A percentile compares a stretch with the other conserved stretches of the same genome.
phyloP scores from a whole-genome alignment of 2,888 invertebrate species.

The Himalopsyche kuldschensis region DNA sequence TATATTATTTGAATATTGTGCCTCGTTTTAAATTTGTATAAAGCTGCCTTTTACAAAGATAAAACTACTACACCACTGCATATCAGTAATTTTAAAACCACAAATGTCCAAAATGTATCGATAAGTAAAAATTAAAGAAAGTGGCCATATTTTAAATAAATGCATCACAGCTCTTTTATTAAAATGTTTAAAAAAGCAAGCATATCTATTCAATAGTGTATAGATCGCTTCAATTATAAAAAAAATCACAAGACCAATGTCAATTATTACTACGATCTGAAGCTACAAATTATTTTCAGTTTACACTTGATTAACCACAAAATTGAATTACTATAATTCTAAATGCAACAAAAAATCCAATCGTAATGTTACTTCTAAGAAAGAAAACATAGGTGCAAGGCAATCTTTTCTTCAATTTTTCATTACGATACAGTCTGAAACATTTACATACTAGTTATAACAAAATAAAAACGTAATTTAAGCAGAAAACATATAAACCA shows the following conservation, averaged over 20 bases:
- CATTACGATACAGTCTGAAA: background rate
- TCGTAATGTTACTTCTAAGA: background rate
- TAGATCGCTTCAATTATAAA: too few relatives aligned
- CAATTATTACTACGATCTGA: too few relatives aligned
- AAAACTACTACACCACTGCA: too few relatives aligned
- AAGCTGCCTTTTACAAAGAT: too few relatives aligned
- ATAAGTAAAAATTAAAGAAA: background rate
- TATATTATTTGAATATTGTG: too few relatives aligned
- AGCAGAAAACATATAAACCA: constrained; percentile 5
- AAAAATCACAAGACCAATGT: too few relatives aligned
- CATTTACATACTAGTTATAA: background rate
- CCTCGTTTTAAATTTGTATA: too few relatives aligned
- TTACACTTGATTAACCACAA: too few relatives aligned
- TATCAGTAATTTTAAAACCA: background rate
- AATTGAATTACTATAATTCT: background rate
- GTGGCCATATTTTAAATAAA: background rate
- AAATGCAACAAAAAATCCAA: background rate
- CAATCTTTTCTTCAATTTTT: background rate
- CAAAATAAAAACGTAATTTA: too few relatives aligned
- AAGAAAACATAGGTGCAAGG: background rate
- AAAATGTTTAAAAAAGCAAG: too few relatives aligned
- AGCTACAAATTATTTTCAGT: background rate
- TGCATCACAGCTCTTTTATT: too few relatives aligned
- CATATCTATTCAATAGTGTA: too few relatives aligned
- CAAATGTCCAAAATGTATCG: background rate